Conservation (phyloP, 2,888 invertebrate genomes). For the Lepidonotus clava region DNA sequence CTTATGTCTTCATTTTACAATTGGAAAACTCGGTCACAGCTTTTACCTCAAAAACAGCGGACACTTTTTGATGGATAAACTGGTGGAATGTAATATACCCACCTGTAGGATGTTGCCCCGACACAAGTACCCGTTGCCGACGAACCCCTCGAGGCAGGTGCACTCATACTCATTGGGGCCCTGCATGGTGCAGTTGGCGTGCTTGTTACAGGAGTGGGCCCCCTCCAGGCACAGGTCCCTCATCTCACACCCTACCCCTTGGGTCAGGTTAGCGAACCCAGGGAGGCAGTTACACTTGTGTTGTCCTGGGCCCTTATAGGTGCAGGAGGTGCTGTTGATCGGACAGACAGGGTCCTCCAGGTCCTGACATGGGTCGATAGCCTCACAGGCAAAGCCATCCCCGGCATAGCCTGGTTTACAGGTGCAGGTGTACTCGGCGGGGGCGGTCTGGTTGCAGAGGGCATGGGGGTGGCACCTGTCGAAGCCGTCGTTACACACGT, state of each 20-base stretch:
- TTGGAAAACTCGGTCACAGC: no score
- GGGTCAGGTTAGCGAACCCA: conserved; percentile 69
- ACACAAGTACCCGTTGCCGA: conserved; percentile 71
- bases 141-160: conserved; percentile 63
- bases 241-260: conserved; percentile 68
- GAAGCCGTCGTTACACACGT: conserved; percentile 57
- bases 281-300: conserved; percentile 69
- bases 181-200: conserved; percentile 70
- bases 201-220: conserved; percentile 67
- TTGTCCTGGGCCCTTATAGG: conserved; percentile 68
- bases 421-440: conserved; percentile 67
- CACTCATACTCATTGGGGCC: conserved; percentile 63
- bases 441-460: conserved; percentile 66
- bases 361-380: conserved; percentile 72
- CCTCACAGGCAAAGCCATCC: conserved; percentile 71
- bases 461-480: conserved; percentile 67
- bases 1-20: no score
- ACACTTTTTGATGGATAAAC: no score
- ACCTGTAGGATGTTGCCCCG: conserved; percentile 74
- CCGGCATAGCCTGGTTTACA: conserved; percentile 71
- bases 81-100: no score
- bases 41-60: no score
- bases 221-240: conserved; percentile 69
- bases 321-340: conserved; percentile 67
- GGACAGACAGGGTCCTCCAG: conserved; percentile 72